Percentiles rank a stretch among this genome's conserved stretches.
These are phyloP conservation scores for Aphelenchoides bicaudatus DNA, from an alignment of 2,888 invertebrate species.

Conservation along the genomic window DNA sequence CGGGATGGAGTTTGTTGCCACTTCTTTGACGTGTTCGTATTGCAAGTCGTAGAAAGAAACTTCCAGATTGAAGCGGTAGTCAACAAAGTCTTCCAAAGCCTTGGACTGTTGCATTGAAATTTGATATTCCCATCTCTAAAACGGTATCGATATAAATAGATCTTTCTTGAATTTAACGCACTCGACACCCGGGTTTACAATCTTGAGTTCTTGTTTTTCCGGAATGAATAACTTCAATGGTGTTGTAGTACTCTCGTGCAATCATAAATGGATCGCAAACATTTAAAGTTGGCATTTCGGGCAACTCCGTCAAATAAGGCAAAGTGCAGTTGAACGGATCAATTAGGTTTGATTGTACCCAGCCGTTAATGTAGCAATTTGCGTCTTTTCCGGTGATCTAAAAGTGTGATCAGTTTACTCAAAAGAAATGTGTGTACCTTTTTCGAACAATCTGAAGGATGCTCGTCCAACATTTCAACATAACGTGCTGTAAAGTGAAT, in stretches of 20 bases:
- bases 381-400: constrained; percentile 44
- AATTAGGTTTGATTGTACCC: constrained; percentile 51
- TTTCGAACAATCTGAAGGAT: constrained; percentile 35
- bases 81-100: constrained; percentile 28
- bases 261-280: constrained; percentile 44
- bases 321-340: constrained; percentile 55
- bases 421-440: constrained; percentile 19
- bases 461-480: constrained; percentile 36
- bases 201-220: constrained; percentile 35
- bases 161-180: too few relatives aligned
- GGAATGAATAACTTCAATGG: constrained; percentile 52
- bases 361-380: constrained; percentile 50
- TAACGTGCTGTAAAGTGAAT: constrained; percentile 43
- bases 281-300: constrained; percentile 21
- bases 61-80: constrained; percentile 48
- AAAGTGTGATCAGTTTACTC: neutral
- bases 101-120: constrained; percentile 44
- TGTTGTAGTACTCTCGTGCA: constrained; percentile 40
- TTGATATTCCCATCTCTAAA: constrained; percentile 55
- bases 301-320: constrained; percentile 33
- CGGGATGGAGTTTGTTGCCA: constrained; percentile 55
- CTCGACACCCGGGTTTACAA: constrained; percentile 35
- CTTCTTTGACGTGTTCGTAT: constrained; percentile 55
- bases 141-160: too few relatives aligned
- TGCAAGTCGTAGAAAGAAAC: constrained; percentile 55